phyloP scores from a whole-genome alignment of 2,797 vertebrate species.

The Halcyon leucocephala region DNA sequence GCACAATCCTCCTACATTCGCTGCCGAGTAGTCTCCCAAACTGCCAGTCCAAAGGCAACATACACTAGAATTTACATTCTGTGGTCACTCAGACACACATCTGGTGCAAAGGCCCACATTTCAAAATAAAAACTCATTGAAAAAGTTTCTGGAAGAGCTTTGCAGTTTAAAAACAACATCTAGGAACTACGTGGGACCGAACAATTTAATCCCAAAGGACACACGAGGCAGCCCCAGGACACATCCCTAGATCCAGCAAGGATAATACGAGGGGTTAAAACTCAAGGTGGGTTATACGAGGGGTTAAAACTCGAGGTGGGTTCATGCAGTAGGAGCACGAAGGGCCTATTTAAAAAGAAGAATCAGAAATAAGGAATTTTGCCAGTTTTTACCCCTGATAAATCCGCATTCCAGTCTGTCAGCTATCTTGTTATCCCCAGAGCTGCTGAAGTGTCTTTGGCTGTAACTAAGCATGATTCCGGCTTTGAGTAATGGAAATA shows the following conservation, averaged over 20 bases:
- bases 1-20: constrained; percentile 41
- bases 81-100: constrained; percentile 42
- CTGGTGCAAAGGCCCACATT: constrained; percentile 3
- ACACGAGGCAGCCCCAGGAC: rapidly evolving
- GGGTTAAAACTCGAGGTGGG: background rate
- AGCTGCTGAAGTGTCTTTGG: constrained; percentile 79
- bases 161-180: background rate
- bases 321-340: constrained; percentile 17
- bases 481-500: constrained; percentile 75
- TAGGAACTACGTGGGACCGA: background rate
- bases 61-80: constrained; percentile 47
- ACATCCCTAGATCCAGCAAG: background rate
- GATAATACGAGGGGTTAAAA: constrained; percentile 43
- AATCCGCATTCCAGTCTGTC: constrained; percentile 76
- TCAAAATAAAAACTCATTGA: constrained; percentile 44
- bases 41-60: constrained; percentile 49
- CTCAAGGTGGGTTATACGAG: background rate
- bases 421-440: constrained; percentile 77
- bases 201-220: background rate
- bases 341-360: constrained; percentile 60
- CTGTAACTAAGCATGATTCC: constrained; percentile 64
- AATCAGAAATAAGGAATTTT: constrained; percentile 68
- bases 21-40: constrained; percentile 1
- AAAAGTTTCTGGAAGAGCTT: constrained; percentile 5
- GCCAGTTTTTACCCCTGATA: constrained; percentile 74